Conservation (phyloP, 2,888 invertebrate genomes). For the Saturnia pavonia region DNA sequence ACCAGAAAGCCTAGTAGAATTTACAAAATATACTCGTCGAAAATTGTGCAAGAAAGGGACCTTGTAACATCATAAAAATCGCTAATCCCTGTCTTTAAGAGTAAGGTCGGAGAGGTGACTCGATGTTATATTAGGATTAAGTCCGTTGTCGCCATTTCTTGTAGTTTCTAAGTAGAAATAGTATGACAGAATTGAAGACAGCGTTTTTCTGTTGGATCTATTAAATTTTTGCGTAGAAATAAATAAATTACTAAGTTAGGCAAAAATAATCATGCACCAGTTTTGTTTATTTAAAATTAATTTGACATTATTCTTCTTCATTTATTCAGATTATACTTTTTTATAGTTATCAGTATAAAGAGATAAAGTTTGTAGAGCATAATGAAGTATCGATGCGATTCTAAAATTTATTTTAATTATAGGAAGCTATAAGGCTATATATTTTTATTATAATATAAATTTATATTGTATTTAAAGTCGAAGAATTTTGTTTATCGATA, state of each 20-base stretch:
- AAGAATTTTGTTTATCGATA: too few relatives aligned
- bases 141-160: slow-evolving; percentile 19
- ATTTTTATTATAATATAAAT: too few relatives aligned
- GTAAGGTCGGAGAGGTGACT: slow-evolving; percentile 17
- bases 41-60: not conserved
- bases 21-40: not conserved
- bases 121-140: slow-evolving; percentile 20
- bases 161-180: slow-evolving; percentile 14
- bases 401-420: too few relatives aligned
- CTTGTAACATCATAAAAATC: slow-evolving; percentile 16
- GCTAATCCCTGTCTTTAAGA: slow-evolving; percentile 20
- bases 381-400: too few relatives aligned
- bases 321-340: too few relatives aligned
- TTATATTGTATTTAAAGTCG: too few relatives aligned
- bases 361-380: too few relatives aligned
- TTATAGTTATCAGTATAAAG: too few relatives aligned
- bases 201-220: not conserved
- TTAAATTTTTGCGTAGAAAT: slow-evolving; percentile 14
- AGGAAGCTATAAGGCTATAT: too few relatives aligned
- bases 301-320: too few relatives aligned
- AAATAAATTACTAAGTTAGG: not conserved
- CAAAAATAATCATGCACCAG: not conserved
- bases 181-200: slow-evolving; percentile 14
- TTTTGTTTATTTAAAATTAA: too few relatives aligned
- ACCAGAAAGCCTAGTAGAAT: not conserved